Conservation (phyloP, 2,888 invertebrate species). For the Mantis religiosa region DNA sequence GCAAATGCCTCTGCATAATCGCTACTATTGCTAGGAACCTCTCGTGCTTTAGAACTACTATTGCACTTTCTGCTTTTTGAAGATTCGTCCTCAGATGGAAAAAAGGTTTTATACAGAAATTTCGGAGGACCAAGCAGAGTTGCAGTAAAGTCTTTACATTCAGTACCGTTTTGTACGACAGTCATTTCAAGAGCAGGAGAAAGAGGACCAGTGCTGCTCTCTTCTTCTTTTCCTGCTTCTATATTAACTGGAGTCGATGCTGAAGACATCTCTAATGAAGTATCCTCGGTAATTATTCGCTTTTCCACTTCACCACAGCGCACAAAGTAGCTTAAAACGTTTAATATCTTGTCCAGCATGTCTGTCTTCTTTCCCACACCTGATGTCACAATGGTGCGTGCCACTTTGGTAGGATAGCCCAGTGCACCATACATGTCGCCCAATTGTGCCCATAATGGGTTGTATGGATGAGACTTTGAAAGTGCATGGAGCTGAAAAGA, state of each 20-base stretch:
- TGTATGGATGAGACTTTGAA: conserved; percentile 68
- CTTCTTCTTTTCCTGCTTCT: neutral
- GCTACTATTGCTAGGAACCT: neutral
- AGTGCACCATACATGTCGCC: conserved; percentile 82
- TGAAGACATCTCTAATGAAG: neutral
- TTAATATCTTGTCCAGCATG: conserved; percentile 67
- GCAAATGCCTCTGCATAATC: neutral
- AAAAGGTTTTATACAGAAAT: neutral
- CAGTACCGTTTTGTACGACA: neutral
- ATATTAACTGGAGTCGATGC: neutral
- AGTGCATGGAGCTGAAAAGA: conserved; percentile 45
- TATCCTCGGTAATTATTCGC: neutral
- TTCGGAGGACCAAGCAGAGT: neutral
- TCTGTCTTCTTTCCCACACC: conserved; percentile 56
- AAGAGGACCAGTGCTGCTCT: neutral
- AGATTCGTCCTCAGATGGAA: neutral
- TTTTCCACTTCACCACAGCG: conserved; percentile 68
- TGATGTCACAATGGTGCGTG: conserved; percentile 71
- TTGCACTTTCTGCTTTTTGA: neutral
- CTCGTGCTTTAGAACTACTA: neutral
- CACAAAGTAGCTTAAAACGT: conserved; percentile 81
- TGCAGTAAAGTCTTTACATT: neutral
- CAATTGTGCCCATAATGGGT: conserved; percentile 86
- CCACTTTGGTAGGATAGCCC: conserved; percentile 70
- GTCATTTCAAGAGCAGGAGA: neutral